Base-by-base conservation (phyloP, 2,113 vertebrate species). In the Catharus minimus region DNA sequence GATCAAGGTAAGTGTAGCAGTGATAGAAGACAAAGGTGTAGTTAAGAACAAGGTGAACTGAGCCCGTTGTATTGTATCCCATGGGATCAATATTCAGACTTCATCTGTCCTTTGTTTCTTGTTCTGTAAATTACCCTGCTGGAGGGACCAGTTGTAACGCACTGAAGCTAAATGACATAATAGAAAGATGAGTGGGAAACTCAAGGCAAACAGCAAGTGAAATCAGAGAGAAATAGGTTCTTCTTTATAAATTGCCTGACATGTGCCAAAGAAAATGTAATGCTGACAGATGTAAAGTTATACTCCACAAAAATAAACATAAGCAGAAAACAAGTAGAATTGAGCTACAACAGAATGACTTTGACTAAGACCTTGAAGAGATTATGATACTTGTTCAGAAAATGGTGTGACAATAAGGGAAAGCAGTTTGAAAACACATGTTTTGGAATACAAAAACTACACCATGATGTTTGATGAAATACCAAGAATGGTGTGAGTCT, bases 201-300 rank as follows among this genome's bases (percentile, higher is more conserved):
- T 92, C 92, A 90, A 90, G 82, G 88, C 75, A 86, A 83, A 74
- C 74, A 92, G 78, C 88, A 84, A 80, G 53, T 58, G 73, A 83
- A 93, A 89, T 87, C 43, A 68, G 56, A 79, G 64, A 89, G 74
- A 79, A 43, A 32, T 78, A 90, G 43, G 43, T 49, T 80, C 65
- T 69, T 14, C 56, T 94, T 93, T 94, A 90, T 95, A 92, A 95
- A 92, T 92, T 90, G 73, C 66, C 86, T 94, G 90, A 83, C 83
- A 39, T 67, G 43, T 78, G 44, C 78, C 86, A 93, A 94, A 92
- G 83, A 78, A 91, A 94, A 89, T 21, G 10, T 92, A 93, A 93
- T 61, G 64, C 84, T 93, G 88, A 75, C 86, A 89, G 87, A 93
- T 83, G 71, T 85, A 81, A 87, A 93, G 86, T 69, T 74, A 82